Conservation (phyloP, 2,113 vertebrate genomes). For the Ginglymostoma cirratum region DNA sequence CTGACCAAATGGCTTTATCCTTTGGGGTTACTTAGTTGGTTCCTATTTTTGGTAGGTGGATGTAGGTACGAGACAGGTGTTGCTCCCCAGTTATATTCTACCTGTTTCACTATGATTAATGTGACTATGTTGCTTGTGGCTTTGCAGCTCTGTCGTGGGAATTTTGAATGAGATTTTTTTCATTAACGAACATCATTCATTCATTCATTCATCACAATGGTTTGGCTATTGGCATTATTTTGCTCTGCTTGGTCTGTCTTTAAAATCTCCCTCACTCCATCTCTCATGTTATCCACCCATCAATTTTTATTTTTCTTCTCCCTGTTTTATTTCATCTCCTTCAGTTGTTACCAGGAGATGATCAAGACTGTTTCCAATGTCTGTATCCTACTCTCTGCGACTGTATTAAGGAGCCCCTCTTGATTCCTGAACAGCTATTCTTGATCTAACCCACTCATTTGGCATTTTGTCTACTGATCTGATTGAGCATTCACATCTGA, state of each 20-base stretch:
- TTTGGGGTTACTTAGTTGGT: neutral
- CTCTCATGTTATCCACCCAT: neutral
- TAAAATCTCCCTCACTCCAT: neutral
- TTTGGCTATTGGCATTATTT: neutral
- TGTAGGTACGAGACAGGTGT: neutral
- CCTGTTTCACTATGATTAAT: neutral
- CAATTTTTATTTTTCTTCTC: neutral
- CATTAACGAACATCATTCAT: neutral
- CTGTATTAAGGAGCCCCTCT: too few relatives aligned
- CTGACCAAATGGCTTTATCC: neutral
- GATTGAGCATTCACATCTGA: too few relatives aligned
- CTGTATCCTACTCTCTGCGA: too few relatives aligned
- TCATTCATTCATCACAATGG: neutral
- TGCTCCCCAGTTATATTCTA: neutral
- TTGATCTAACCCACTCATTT: too few relatives aligned
- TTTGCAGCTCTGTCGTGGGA: neutral
- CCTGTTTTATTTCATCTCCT: neutral
- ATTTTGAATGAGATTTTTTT: neutral
- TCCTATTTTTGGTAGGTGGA: neutral
- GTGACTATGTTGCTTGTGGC: neutral
- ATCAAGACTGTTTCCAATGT: too few relatives aligned
- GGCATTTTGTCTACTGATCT: too few relatives aligned
- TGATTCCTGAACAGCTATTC: too few relatives aligned
- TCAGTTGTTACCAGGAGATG: neutral
- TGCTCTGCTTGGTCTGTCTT: neutral